A percentile compares a stretch with the other conserved stretches of the same genome.
Conservation (phyloP, 2,113 vertebrate genomes). For the Parotia lawesii region DNA sequence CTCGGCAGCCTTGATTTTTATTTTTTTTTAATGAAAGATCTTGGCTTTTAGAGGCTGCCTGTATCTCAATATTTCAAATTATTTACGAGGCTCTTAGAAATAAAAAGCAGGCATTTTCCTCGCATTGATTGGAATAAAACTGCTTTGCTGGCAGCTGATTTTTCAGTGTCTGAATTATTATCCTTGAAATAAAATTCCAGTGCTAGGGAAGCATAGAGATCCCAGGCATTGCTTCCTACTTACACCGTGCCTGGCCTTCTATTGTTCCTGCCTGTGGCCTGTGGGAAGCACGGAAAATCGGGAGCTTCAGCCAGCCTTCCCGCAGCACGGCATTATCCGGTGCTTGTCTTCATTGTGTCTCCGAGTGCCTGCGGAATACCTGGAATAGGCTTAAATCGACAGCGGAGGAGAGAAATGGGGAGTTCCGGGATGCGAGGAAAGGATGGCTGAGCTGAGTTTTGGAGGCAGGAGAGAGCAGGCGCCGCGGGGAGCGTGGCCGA, state of each 20-base stretch:
- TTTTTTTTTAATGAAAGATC: not conserved
- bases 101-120: not conserved
- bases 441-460: not conserved
- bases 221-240: not conserved
- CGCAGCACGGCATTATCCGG: not conserved
- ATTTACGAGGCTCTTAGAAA: not conserved
- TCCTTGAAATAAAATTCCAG: not conserved
- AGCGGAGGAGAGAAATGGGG: fast-evolving
- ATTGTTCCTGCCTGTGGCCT: slow-evolving; percentile 57
- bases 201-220: not conserved
- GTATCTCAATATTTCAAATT: slow-evolving; percentile 6
- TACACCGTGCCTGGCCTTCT: not conserved
- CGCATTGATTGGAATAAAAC: not conserved
- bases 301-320: not conserved
- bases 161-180: not conserved
- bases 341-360: not conserved
- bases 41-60: not conserved
- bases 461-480: not conserved
- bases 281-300: not conserved
- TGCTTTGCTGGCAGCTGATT: not conserved
- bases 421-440: not conserved
- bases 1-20: not conserved
- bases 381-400: not conserved
- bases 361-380: not conserved
- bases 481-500: not conserved